These are phyloP conservation scores for Rhaphigaster nebulosa DNA, from an alignment of 2,888 invertebrate species.

Conservation along the genomic window DNA sequence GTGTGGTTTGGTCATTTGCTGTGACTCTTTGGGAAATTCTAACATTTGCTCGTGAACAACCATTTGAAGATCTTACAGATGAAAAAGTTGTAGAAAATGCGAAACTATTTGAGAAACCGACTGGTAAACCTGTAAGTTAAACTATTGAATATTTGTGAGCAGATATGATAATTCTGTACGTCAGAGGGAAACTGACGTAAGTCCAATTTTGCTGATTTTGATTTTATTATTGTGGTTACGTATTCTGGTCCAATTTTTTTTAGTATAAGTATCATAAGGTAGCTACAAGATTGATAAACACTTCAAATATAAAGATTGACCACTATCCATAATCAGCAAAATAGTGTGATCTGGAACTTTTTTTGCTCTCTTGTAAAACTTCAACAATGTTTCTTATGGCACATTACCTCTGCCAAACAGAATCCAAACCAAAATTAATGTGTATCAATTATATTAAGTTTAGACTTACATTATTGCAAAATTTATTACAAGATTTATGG, in stretches of 20 bases:
- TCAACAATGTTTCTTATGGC: too few relatives aligned
- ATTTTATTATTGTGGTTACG: too few relatives aligned
- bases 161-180: not conserved
- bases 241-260: too few relatives aligned
- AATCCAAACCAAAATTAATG: not conserved
- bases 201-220: too few relatives aligned
- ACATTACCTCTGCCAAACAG: too few relatives aligned
- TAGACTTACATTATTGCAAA: not conserved
- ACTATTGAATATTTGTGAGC: conserved; percentile 27
- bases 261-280: too few relatives aligned
- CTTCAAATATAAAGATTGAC: too few relatives aligned
- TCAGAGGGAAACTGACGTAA: too few relatives aligned
- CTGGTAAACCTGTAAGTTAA: conserved; percentile 77
- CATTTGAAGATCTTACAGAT: conserved; percentile 84
- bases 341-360: too few relatives aligned
- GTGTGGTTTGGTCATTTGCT: conserved; percentile 91
- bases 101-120: conserved; percentile 82
- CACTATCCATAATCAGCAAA: too few relatives aligned
- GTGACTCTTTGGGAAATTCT: conserved; percentile 90
- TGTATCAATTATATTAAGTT: not conserved
- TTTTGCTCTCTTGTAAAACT: too few relatives aligned
- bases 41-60: conserved; percentile 85
- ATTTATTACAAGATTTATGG: not conserved
- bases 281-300: too few relatives aligned
- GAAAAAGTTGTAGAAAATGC: conserved; percentile 87